phyloP scores from a whole-genome alignment of 2,888 invertebrate genomes.

The Macrostomum cliftonense region DNA sequence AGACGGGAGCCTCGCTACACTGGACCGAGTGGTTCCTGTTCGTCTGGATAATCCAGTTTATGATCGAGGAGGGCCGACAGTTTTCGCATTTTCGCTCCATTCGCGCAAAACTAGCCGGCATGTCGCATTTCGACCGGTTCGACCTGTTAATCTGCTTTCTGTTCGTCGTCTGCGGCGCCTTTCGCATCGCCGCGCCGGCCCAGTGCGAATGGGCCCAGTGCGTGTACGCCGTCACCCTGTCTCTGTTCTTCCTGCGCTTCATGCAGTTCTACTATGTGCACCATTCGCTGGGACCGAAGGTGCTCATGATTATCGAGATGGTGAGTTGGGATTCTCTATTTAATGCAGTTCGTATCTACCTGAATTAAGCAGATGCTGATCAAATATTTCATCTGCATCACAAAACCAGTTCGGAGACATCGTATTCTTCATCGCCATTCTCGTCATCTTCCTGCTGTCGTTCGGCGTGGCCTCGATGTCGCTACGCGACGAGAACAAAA shows the following conservation, averaged over 20 bases:
- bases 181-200: neutral
- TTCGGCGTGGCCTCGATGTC: slow-evolving; percentile 33
- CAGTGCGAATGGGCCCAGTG: slow-evolving; percentile 24
- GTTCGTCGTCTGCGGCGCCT: too few relatives aligned
- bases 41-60: too few relatives aligned
- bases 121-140: too few relatives aligned
- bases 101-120: too few relatives aligned
- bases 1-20: too few relatives aligned
- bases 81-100: too few relatives aligned
- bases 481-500: slow-evolving; percentile 29
- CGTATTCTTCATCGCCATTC: slow-evolving; percentile 30
- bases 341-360: too few relatives aligned
- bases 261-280: slow-evolving; percentile 32
- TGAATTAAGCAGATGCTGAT: too few relatives aligned
- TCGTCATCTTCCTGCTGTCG: slow-evolving; percentile 33
- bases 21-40: too few relatives aligned
- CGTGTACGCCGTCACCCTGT: slow-evolving; percentile 25
- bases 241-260: slow-evolving; percentile 29
- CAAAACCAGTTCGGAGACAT: slow-evolving; percentile 33
- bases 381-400: too few relatives aligned
- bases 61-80: too few relatives aligned
- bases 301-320: slow-evolving; percentile 36
- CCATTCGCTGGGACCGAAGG: slow-evolving; percentile 35
- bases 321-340: slow-evolving; percentile 16
- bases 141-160: too few relatives aligned